Conservation (phyloP, 1,140 invertebrate genomes). For the Protaetia brevitarsis region DNA sequence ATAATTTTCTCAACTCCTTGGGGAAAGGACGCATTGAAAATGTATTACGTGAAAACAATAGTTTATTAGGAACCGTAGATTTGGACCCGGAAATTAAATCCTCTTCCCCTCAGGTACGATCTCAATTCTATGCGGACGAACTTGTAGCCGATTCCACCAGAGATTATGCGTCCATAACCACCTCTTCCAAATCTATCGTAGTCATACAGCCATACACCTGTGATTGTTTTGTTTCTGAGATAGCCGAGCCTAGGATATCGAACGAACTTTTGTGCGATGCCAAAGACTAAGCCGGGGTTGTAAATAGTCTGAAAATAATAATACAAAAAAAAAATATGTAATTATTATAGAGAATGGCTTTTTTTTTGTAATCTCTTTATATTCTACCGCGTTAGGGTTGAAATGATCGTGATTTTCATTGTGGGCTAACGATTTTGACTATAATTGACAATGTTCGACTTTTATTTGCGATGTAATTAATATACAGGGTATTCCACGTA, state of each 20-base stretch:
- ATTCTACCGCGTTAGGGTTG: no score
- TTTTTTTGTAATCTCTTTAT: no score
- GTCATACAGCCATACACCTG: slow-evolving; percentile 14
- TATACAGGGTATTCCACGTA: no score
- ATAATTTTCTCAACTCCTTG: no score
- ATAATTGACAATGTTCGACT: no score
- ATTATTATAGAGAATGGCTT: neutral
- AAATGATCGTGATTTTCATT: no score
- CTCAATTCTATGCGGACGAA: neutral
- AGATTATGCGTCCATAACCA: slow-evolving; percentile 6
- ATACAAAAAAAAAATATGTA: neutral
- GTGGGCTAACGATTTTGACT: no score
- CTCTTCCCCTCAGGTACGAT: neutral
- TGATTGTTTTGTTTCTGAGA: slow-evolving; percentile 2
- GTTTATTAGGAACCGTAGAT: slow-evolving; percentile 20
- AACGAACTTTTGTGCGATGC: neutral
- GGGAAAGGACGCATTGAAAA: no score
- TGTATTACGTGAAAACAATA: no score
- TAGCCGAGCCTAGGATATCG: slow-evolving; percentile 2
- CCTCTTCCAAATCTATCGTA: neutral
- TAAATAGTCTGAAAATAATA: neutral
- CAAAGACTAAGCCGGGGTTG: neutral
- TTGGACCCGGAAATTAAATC: slow-evolving; percentile 16
- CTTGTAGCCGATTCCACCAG: slow-evolving; percentile 19
- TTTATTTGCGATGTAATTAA: no score